phyloP scores from a whole-genome alignment of 2,888 invertebrate species.

The Andrena dorsata region DNA sequence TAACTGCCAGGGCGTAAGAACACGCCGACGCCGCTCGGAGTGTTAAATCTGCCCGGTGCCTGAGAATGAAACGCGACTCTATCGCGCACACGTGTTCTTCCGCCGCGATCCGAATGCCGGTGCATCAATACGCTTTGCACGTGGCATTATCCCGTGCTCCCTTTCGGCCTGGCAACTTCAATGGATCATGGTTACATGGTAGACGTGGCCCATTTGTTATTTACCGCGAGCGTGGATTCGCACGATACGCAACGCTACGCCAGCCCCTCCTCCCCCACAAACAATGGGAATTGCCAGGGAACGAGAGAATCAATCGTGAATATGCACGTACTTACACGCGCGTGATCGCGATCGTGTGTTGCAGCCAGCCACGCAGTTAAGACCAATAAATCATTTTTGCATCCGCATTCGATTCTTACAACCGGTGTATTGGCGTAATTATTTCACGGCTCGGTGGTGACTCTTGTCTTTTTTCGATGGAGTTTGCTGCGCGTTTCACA shows the following conservation, averaged over 20 bases:
- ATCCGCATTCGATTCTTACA: slow-evolving; percentile 31
- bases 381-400: slow-evolving; percentile 54
- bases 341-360: slow-evolving; percentile 43
- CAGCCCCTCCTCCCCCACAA: slow-evolving; percentile 14
- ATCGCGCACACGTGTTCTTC: slow-evolving; percentile 56
- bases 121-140: slow-evolving; percentile 57
- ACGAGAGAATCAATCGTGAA: slow-evolving; percentile 60
- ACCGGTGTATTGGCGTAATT: slow-evolving; percentile 34
- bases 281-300: slow-evolving; percentile 58
- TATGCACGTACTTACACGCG: slow-evolving; percentile 23
- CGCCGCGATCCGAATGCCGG: slow-evolving; percentile 55
- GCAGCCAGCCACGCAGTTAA: slow-evolving; percentile 32
- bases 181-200: slow-evolving; percentile 74
- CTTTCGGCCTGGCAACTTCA: slow-evolving; percentile 49
- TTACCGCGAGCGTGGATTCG: slow-evolving; percentile 67
- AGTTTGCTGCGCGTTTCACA: background rate
- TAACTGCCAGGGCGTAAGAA: background rate
- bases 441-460: slow-evolving; percentile 35
- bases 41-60: slow-evolving; percentile 17
- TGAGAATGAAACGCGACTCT: slow-evolving; percentile 40
- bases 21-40: background rate
- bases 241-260: slow-evolving; percentile 62
- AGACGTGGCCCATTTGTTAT: slow-evolving; percentile 75
- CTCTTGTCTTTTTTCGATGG: background rate
- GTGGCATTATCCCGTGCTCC: slow-evolving; percentile 65